Evolutionary conservation across 2,113 vertebrate species (phyloP).

Genomic region (Dicerorhinus sumatrensis): DNA sequence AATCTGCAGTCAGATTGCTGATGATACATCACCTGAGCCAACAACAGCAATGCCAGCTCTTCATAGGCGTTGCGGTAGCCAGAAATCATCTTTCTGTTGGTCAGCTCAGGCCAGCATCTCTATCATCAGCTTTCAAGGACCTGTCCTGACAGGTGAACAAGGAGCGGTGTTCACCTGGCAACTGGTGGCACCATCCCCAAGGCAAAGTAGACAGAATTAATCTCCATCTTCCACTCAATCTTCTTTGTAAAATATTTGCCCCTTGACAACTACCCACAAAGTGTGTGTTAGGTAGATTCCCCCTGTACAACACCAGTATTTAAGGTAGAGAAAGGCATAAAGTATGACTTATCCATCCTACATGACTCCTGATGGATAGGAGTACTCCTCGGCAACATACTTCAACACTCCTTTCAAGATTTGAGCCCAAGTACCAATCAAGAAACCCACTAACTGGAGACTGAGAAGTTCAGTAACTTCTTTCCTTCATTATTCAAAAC

Average conservation of each 20-base stretch:
- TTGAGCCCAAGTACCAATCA: not conserved
- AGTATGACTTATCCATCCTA: not conserved
- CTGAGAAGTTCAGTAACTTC: not conserved
- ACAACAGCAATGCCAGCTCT: not conserved
- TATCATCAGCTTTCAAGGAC: not conserved
- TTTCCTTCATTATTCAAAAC: constrained; percentile 37
- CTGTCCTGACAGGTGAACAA: not conserved
- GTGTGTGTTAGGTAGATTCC: not conserved
- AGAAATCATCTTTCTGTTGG: not conserved
- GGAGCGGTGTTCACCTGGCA: not conserved
- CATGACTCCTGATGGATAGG: not conserved
- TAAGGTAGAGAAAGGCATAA: not conserved
- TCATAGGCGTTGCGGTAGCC: not conserved
- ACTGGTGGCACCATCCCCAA: not conserved
- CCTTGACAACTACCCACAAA: not conserved
- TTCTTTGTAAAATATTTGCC: not conserved
- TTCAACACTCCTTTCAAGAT: not conserved
- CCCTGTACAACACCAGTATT: not conserved
- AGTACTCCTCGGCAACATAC: not conserved
- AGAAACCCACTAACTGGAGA: not conserved
- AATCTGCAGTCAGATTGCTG: not conserved
- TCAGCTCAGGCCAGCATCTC: not conserved
- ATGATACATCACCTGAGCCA: not conserved
- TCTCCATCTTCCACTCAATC: not conserved
- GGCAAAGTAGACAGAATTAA: not conserved